Evolutionary conservation across 2,797 vertebrate species (phyloP).

Genomic region (Hippopotamyrus pictus): DNA sequence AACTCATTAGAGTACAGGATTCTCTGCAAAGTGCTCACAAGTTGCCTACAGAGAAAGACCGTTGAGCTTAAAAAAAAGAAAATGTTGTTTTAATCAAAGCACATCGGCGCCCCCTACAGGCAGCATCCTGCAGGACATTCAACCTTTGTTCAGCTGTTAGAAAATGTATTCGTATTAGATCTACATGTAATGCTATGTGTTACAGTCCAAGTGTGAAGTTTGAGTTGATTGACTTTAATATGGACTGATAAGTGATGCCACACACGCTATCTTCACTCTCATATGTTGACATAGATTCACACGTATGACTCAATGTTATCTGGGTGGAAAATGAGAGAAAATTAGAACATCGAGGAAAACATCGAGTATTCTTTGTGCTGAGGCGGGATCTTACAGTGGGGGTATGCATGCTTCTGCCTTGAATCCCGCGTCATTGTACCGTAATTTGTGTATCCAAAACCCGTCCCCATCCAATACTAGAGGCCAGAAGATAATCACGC

Average conservation of each 20-base stretch:
- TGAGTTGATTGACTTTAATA: not conserved
- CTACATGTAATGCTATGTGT: not conserved
- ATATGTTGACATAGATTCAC: not conserved
- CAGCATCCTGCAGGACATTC: not conserved
- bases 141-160: not conserved
- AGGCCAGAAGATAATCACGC: not conserved
- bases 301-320: not conserved
- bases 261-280: not conserved
- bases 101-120: not conserved
- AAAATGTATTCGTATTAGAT: not conserved
- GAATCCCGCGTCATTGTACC: too few species aligned
- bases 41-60: not conserved
- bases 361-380: not conserved
- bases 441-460: not conserved
- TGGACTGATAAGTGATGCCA: too few species aligned
- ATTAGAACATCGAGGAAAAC: not conserved
- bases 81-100: not conserved
- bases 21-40: not conserved
- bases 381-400: not conserved
- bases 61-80: not conserved
- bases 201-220: not conserved
- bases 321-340: not conserved
- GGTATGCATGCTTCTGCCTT: not conserved
- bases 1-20: conserved; percentile 10
- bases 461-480: not conserved